phyloP scores from a whole-genome alignment of 1,140 invertebrate species.

The Cydia amplana region DNA sequence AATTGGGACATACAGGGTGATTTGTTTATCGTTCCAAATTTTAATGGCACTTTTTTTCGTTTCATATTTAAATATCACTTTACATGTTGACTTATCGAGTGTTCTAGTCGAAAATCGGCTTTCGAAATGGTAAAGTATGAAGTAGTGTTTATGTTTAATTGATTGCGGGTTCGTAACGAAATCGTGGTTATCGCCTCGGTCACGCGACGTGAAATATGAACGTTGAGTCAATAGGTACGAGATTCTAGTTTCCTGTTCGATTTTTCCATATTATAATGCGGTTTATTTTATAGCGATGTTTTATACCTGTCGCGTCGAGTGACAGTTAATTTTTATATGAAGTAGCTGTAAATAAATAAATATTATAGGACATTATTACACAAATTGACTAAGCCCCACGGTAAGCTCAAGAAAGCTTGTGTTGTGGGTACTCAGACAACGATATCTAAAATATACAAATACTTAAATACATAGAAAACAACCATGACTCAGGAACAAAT shows the following conservation, averaged over 20 bases:
- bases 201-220: constrained; percentile 41
- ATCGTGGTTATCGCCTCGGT: constrained; percentile 41
- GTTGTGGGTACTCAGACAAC: no score
- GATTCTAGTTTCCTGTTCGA: constrained; percentile 37
- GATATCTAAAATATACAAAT: no score
- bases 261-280: not conserved
- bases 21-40: constrained; percentile 22
- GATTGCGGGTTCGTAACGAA: constrained; percentile 39
- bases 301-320: no score
- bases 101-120: not conserved
- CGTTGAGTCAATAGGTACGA: constrained; percentile 40
- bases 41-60: constrained; percentile 1
- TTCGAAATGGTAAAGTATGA: constrained; percentile 38
- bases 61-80: not conserved
- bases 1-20: constrained; percentile 36
- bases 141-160: constrained; percentile 40
- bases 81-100: constrained; percentile 1
- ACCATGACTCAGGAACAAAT: no score
- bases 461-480: no score
- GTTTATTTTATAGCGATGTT: not conserved
- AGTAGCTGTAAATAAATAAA: no score
- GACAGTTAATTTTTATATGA: no score
- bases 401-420: no score
- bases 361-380: no score
- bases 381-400: no score